A percentile compares a stretch with the other conserved stretches of the same genome.
Evolutionary conservation across 1,140 invertebrate genomes (phyloP).

Genomic region (Drosophila obscura): DNA sequence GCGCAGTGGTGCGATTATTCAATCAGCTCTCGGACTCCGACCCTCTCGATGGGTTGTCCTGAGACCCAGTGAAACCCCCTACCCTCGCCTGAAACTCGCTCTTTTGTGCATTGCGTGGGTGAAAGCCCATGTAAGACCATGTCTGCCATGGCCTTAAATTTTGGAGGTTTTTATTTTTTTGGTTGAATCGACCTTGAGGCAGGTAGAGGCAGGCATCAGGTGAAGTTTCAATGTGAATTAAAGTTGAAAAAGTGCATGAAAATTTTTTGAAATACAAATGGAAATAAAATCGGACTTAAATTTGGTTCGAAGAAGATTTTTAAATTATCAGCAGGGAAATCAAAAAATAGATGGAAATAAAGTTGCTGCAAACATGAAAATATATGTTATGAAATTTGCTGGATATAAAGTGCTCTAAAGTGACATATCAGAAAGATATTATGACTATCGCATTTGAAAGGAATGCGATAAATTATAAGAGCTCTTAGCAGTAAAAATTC

Average conservation of each 20-base stretch:
- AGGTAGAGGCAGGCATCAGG: slow-evolving; percentile 6
- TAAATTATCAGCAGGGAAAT: no score
- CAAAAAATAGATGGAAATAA: no score
- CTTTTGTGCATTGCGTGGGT: slow-evolving; percentile 20
- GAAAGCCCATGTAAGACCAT: slow-evolving; percentile 28
- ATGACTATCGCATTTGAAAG: rapidly evolving
- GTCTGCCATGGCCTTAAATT: slow-evolving; percentile 22
- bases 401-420: no score
- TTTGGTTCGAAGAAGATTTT: no score
- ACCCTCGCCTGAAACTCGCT: neutral
- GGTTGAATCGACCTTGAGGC: slow-evolving; percentile 19
- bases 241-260: neutral
- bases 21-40: slow-evolving; percentile 51
- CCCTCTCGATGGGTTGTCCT: slow-evolving; percentile 61
- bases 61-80: slow-evolving; percentile 2
- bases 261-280: no score
- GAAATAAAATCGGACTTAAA: no score
- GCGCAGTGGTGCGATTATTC: slow-evolving; percentile 65
- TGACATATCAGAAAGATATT: no score
- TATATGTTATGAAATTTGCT: no score
- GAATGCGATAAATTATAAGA: neutral
- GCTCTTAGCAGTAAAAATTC: neutral
- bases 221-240: slow-evolving; percentile 14
- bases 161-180: slow-evolving; percentile 4
- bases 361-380: no score